Evolutionary conservation across 1,140 invertebrate genomes (phyloP).

Genomic region (Zaprionus lachaisei): DNA sequence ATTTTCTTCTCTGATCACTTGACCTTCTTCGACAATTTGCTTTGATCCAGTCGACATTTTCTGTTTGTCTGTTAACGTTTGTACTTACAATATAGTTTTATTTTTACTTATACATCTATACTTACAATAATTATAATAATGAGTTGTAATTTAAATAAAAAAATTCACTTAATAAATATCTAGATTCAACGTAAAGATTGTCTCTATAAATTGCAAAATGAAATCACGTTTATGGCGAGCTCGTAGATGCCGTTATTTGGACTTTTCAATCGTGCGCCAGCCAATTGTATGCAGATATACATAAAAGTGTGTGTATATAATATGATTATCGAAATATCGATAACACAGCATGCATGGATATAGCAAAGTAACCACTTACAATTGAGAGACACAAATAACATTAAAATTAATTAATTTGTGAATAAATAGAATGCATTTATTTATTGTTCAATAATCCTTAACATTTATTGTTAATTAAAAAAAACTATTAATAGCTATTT

Average conservation of each 20-base stretch:
- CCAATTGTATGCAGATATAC: constrained; percentile 8
- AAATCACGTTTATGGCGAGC: constrained; percentile 73
- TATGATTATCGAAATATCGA: constrained; percentile 1
- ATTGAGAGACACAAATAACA: background rate
- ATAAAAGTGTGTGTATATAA: background rate
- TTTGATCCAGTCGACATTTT: constrained; percentile 48
- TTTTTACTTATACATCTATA: constrained; percentile 14
- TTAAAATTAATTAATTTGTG: background rate
- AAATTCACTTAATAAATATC: constrained; percentile 26
- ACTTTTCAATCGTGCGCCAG: constrained; percentile 46
- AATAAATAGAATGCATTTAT: too few relatives aligned
- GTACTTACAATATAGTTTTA: background rate
- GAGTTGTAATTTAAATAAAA: constrained; percentile 25
- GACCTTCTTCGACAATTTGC: constrained; percentile 56
- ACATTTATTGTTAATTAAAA: background rate
- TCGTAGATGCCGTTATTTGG: constrained; percentile 64
- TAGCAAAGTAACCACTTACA: background rate
- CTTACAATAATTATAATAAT: constrained; percentile 56
- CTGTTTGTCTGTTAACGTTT: background rate
- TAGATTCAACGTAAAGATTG: constrained; percentile 18
- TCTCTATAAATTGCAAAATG: constrained; percentile 46
- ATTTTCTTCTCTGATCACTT: constrained; percentile 68
- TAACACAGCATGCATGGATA: background rate
- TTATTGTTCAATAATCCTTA: background rate
- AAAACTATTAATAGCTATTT: background rate